phyloP scores from a whole-genome alignment of 2,888 invertebrate genomes.

The Acanthoscelides obtectus region DNA sequence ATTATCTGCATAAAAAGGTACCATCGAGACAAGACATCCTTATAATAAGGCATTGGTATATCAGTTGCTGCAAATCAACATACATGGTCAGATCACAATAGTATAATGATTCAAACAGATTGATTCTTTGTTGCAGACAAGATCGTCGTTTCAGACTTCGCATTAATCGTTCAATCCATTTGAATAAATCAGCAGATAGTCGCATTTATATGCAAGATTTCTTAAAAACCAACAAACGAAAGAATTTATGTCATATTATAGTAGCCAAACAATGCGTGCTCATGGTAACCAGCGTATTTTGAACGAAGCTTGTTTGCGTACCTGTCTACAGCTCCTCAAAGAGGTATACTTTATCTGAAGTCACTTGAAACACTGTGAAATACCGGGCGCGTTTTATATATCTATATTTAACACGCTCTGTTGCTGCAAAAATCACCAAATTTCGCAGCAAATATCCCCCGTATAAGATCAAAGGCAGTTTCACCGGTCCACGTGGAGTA shows the following conservation, averaged over 20 bases:
- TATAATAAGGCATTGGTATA: conserved; percentile 35
- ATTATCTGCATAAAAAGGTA: neutral
- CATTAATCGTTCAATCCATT: conserved; percentile 45
- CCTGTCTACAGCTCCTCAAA: too few relatives aligned
- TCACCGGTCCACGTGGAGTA: too few relatives aligned
- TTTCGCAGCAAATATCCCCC: too few relatives aligned
- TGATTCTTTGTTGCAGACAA: conserved; percentile 43
- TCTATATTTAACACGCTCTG: too few relatives aligned
- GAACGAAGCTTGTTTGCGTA: too few relatives aligned
- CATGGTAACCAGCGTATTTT: too few relatives aligned
- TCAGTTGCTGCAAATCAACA: conserved; percentile 41
- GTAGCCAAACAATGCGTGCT: conserved; percentile 18
- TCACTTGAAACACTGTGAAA: too few relatives aligned
- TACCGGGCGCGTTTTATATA: too few relatives aligned
- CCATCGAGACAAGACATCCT: conserved; percentile 15
- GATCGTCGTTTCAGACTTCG: conserved; percentile 37
- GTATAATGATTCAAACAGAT: conserved; percentile 44
- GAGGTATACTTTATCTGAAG: too few relatives aligned
- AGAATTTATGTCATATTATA: conserved; percentile 29
- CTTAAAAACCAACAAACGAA: conserved; percentile 37
- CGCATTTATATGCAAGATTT: conserved; percentile 41
- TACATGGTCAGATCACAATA: conserved; percentile 42
- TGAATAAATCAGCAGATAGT: conserved; percentile 41
- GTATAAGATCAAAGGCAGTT: too few relatives aligned
- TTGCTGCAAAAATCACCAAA: too few relatives aligned